Evolutionary conservation across 2,797 vertebrate genomes (phyloP).

Genomic region (Lepus oiostolus): DNA sequence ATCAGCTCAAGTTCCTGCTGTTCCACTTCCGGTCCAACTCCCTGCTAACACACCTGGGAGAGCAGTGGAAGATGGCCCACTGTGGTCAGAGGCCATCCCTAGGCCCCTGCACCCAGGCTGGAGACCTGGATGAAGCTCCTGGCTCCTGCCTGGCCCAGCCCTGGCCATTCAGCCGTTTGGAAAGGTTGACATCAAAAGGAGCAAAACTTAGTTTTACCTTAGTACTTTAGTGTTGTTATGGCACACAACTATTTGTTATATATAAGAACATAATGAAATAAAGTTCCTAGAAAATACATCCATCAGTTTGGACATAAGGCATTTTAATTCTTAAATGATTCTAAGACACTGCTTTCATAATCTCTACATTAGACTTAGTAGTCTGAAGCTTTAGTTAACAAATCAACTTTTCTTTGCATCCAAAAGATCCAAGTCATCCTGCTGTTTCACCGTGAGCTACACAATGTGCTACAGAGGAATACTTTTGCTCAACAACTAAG

Average conservation of each 20-base stretch:
- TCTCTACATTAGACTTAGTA: not conserved
- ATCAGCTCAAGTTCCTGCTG: no score
- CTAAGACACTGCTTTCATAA: conserved; percentile 16
- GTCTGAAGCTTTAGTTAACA: not conserved
- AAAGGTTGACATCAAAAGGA: not conserved
- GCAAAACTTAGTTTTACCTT: not conserved
- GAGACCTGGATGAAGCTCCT: no score
- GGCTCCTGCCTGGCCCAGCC: no score
- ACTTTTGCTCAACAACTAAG: conserved; percentile 27
- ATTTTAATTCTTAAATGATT: conserved; percentile 18
- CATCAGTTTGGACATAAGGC: not conserved
- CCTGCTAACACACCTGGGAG: no score
- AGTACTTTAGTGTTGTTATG: not conserved
- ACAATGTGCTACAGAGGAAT: not conserved
- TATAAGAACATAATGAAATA: not conserved
- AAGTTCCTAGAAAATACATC: not conserved
- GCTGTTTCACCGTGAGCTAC: not conserved
- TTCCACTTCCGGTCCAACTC: no score
- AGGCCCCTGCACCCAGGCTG: no score
- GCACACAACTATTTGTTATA: conserved; percentile 13
- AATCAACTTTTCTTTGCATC: not conserved
- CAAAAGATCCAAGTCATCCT: not conserved
- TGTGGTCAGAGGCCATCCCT: no score
- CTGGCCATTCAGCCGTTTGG: not conserved
- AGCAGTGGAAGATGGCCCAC: no score